Evolutionary conservation across 1,140 invertebrate species (phyloP).

Genomic region (Drosophila subobscura): DNA sequence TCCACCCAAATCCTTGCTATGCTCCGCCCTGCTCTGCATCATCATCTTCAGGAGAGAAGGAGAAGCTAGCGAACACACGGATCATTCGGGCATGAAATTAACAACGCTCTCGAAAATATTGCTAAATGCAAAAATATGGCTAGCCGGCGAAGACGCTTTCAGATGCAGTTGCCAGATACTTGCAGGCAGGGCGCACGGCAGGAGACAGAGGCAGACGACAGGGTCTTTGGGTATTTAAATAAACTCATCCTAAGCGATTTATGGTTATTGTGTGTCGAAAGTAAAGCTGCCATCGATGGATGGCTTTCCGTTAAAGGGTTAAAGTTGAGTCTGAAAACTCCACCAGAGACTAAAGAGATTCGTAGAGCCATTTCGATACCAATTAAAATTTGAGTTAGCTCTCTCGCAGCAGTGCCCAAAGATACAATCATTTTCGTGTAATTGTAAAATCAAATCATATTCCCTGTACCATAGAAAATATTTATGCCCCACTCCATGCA

Average conservation of each 20-base stretch:
- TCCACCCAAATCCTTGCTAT: background rate
- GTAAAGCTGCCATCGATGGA: slow-evolving; percentile 37
- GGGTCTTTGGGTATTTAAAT: slow-evolving; percentile 62
- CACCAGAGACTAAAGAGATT: slow-evolving; percentile 4
- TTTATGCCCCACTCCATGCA: slow-evolving; percentile 24
- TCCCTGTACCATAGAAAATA: slow-evolving; percentile 35
- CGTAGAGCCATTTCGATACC: slow-evolving; percentile 29
- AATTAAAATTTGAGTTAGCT: slow-evolving; percentile 57
- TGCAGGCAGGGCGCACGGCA: background rate
- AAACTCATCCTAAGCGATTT: slow-evolving; percentile 60
- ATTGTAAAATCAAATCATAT: slow-evolving; percentile 59
- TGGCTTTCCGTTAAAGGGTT: background rate
- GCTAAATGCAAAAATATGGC: slow-evolving; percentile 78
- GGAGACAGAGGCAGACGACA: slow-evolving; percentile 26
- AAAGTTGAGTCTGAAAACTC: background rate
- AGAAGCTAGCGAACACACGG: slow-evolving; percentile 43
- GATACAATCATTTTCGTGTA: slow-evolving; percentile 57
- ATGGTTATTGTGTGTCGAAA: slow-evolving; percentile 51
- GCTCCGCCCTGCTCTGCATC: background rate
- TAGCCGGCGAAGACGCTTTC: slow-evolving; percentile 34
- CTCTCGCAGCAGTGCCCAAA: slow-evolving; percentile 1
- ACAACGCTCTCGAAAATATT: slow-evolving; percentile 74
- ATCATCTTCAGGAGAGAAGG: slow-evolving; percentile 1
- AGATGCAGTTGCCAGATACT: slow-evolving; percentile 12
- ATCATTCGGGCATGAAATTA: slow-evolving; percentile 72